Base-by-base conservation (phyloP, 1,140 invertebrate species). In the Maniola jurtina region DNA sequence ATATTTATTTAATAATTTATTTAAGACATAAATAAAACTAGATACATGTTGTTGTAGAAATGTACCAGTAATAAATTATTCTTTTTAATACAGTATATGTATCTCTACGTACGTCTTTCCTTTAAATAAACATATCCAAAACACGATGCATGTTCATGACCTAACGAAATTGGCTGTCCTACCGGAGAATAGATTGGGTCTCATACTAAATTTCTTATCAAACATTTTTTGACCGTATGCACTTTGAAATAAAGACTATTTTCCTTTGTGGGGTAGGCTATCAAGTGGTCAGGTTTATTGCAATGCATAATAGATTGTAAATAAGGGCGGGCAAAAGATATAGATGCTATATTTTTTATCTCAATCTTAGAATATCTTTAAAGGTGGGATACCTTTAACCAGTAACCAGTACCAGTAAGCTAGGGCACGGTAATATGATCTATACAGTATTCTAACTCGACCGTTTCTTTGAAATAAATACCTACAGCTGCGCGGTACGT, bases 111-210 rank as follows among this genome's bases (percentile, higher is more conserved):
- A 60, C 61, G 61, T 63, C 35, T 69, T 63, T 61, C 61, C 61
- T 63, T 62, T 58, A 61, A 72, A 68, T 72, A 72, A 72, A 62
- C 60, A 59, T 58, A 63, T 72, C 61, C 61, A 14, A 56, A 63
- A 54, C 36, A 71, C 64, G 67, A 68, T 68, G 55, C 70, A 70
- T 67, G 69, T 69, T 61, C 68, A 74, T 69, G 67, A 56, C 71
- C 67, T 48, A 65, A 74, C 75, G 66, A 77, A 79, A 77, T 79
- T 79, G 77, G 72, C 71, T 79, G 77, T 79, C 75, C 68, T 65
- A 58, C 57, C 56, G 63, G 69, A 61, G 70, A 70, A 75, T 75
- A 72, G 70, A 76, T 75, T 70, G 72, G 67, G 55, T 45, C 61
- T 64, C 64, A 76, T 67, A 72, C 62, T 54, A 61, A 59, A 45